Base-by-base conservation (phyloP, 2,888 invertebrate species). In the Ochropleura leucogaster region DNA sequence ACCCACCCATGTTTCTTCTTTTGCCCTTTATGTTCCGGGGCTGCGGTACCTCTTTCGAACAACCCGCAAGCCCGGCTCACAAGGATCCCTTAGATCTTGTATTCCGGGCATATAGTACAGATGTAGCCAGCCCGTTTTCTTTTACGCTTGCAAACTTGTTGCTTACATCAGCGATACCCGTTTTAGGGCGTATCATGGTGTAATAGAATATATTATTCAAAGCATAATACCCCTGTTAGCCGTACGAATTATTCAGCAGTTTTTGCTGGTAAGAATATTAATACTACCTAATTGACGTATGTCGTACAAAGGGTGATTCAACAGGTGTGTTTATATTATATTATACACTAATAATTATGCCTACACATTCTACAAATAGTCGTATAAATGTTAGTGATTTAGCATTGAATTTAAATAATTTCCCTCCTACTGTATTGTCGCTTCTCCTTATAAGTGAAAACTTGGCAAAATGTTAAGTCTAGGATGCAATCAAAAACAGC, bases 261-360 rank as follows among this genome's bases (percentile, higher is more conserved):
- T 79, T 79, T 76, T 57, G 14, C 20, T 30, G 3, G 12, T 9
- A 60, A 60, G 10, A 30, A 46, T 53, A 75, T 51, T 47, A 30
- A 75, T 64, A 49, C 14, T 40, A 51, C n/a, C 40, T 64, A 57
- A 77, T 57, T 40, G 53, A 72, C 40, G 49, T 57, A 55, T 18
- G 59, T 65, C 53, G 47, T 66, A 62, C 62, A 73, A 47, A 53
- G 51, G 0, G 55, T 77, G 77, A 77, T 46, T 79, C 79, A 77
- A 82, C 77, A 69, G 62, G 82, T 69, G 64, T 65, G 51, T 55
- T 75, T 76, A 79, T 40, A 65, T 75, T 76, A 79, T 40, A 65
- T 59, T 49, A 62, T 47, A 72, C n/a, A 20, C 18, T 64, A 20
- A 42, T 44, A 30, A 62, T 60, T 40, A 46, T 62, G 30, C 16